Evolutionary conservation across 2,888 invertebrate genomes (phyloP).

Genomic region (Idaea straminata): DNA sequence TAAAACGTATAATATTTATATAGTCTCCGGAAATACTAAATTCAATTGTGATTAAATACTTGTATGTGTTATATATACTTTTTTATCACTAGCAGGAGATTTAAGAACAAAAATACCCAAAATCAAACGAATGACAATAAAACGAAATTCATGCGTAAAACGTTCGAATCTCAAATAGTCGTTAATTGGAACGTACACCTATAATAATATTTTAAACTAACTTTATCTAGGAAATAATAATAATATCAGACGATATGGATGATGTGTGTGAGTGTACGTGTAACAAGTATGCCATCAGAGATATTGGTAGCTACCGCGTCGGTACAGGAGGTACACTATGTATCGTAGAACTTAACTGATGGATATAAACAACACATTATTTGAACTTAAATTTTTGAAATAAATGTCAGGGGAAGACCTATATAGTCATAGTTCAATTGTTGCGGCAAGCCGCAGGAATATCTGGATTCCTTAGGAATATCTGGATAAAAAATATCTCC

Average conservation of each 20-base stretch:
- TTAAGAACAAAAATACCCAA: no score
- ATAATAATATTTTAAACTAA: no score
- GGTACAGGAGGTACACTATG: slow-evolving; percentile 14
- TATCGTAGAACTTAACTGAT: neutral
- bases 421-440: no score
- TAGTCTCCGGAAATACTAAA: neutral
- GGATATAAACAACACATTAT: neutral
- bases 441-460: neutral
- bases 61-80: no score
- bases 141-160: no score
- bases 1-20: neutral
- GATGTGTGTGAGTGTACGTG: slow-evolving; percentile 33
- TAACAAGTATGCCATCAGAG: slow-evolving; percentile 65
- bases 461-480: neutral
- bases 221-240: neutral
- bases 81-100: no score
- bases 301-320: slow-evolving; percentile 51
- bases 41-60: no score
- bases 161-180: no score
- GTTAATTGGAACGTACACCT: no score
- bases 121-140: no score
- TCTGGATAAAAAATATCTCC: neutral
- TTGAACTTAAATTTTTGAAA: no score
- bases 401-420: no score
- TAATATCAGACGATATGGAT: neutral